Base-by-base conservation (phyloP, 1,140 invertebrate genomes). In the Cherax quadricarinatus region DNA sequence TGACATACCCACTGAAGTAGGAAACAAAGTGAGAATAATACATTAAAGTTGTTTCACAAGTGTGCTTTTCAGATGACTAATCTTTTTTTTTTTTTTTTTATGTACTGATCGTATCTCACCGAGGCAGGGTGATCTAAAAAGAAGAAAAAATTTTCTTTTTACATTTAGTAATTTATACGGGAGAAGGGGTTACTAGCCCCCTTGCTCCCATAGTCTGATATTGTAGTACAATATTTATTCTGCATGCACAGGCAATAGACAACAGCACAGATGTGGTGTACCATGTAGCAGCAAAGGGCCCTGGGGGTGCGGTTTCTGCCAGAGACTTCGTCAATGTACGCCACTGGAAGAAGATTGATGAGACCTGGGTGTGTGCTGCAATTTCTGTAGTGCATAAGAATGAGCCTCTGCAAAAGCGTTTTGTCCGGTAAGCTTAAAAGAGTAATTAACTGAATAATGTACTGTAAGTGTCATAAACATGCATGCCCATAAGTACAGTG, bases 241-340 rank as follows among this genome's bases (percentile, higher is more conserved):
- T 41, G 30, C 30, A 41, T 41, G 30, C 2, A 24, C 88, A 93
- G 87, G 86, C 53, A n/a, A 70, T 89, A 62, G 88, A 93, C 83
- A 93, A 83, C 49, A 62, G 41, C 70, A 94, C 94, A 41, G 95
- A 95, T 91, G 94, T 96, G 14, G 93, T 94, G 6, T 95, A 95
- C 94, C 94, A 94, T 86, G 94, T 95, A 41, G 94, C 95, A 10
- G 94, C 94, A 18, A 95, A 95, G 93, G 95, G 94, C 16, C 94
- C 94, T 16, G 95, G 95, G 9, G 95, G 95, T 7, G 87, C 95
- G 12, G 95, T 96, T 9, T 93, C 95, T 9, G 94, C 82, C 24
- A 94, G 95, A 79, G 95, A 96, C 92, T 96, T 96, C 94, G 95
- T 96, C 3, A 95, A 93, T 89, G 60, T 96, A 16, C 94, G 95